Conservation (phyloP, 1,140 invertebrate species). For the Lamellibrachia luymesi region DNA sequence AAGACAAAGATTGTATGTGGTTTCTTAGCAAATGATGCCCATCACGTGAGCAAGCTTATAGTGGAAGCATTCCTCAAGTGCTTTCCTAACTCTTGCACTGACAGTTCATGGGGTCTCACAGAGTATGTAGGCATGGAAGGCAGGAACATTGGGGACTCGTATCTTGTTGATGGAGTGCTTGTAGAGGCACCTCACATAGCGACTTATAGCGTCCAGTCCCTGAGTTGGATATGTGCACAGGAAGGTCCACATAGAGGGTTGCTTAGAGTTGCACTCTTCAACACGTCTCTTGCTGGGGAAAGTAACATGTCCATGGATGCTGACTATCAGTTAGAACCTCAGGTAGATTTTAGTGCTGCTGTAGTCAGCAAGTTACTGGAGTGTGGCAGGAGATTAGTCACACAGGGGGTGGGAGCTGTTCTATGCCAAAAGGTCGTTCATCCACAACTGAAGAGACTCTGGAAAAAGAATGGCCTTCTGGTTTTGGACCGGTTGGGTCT, state of each 20-base stretch:
- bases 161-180: conserved; percentile 9
- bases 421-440: conserved; percentile 21
- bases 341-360: background rate
- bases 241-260: background rate
- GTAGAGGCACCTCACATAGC: conserved; percentile 4
- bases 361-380: background rate
- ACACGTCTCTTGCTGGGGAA: conserved; percentile 13
- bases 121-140: conserved; percentile 17
- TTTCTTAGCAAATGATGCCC: background rate
- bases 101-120: background rate
- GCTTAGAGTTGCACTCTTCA: conserved; percentile 11
- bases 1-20: background rate
- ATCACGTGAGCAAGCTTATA: background rate
- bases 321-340: conserved; percentile 9
- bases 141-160: background rate
- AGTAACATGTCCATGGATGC: background rate
- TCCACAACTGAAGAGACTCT: conserved; percentile 13
- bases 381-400: background rate
- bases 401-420: background rate
- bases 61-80: conserved; percentile 14
- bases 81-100: background rate
- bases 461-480: background rate
- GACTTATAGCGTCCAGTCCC: background rate
- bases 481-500: conserved; percentile 15
- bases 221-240: background rate